Base-by-base conservation (phyloP, 2,113 vertebrate species). In the Microtus pennsylvanicus region DNA sequence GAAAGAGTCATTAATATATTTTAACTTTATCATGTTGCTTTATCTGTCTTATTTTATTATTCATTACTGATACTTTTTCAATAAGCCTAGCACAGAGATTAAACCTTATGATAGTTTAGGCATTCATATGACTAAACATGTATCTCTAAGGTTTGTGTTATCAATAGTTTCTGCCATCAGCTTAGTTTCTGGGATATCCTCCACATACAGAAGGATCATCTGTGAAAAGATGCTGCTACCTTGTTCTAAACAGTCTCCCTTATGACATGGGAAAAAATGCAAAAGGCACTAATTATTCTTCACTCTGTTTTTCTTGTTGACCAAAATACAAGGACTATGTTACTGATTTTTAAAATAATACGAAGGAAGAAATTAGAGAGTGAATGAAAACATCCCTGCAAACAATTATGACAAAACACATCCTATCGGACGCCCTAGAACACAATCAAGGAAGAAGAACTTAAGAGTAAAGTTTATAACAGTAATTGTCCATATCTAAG, bases 191-290 rank as follows among this genome's bases (percentile, higher is more conserved):
- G 52, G 24, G 7, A 69, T 24, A 22, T 38, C 24, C 22, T 26
- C 2, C 30, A 47, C 16, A 47, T 0, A 19, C 9, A 69, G 26
- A n/a, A 24, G 30, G 3, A 0, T 10, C 22, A 21, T 28, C 0
- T 30, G 35, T 69, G 1, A 0, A 17, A 65, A 72, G 3, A 1
- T 38, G 69, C 11, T 35, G 22, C 19, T 0, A 30, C 63, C 19
- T 72, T 67, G 5, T 11, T 75, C n/a, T 85, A 70, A 47, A 0
- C 8, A 67, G 24, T 74, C 35, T 87, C 52, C 26, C 30, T n/a
- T 16, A 11, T 10, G 33, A 38, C 4, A 93, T 26, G n/a, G 21
- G 30, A 30, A 91, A 33, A 65, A 58, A 21, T 58, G 55, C 19
- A 58, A 58, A 58, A 7, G 52, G 0, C 2, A 75, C 8, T 33